Conservation (phyloP, 2,113 vertebrate species). For the Empidonax traillii region DNA sequence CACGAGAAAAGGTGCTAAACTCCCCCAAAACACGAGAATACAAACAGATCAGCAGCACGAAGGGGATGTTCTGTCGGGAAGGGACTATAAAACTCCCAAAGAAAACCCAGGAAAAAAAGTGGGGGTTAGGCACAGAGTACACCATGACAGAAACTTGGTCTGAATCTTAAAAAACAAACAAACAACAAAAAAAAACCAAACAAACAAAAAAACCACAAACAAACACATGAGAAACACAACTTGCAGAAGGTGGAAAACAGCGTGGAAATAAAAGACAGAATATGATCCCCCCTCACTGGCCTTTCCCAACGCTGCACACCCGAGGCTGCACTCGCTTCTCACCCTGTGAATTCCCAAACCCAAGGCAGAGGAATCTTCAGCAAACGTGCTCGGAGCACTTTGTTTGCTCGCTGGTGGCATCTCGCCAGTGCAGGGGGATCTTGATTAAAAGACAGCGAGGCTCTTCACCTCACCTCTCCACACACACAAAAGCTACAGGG, state of each 20-base stretch:
- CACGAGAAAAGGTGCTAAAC: not conserved
- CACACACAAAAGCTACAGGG: not conserved
- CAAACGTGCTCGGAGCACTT: not conserved
- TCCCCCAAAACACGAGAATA: not conserved
- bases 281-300: not conserved
- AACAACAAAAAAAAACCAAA: too few species aligned
- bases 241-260: not conserved
- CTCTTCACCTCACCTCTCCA: not conserved
- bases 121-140: accelerated
- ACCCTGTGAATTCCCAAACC: not conserved
- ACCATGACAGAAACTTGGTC: not conserved
- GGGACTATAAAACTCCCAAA: not conserved
- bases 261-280: not conserved
- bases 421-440: not conserved
- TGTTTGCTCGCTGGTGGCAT: not conserved
- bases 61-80: not conserved
- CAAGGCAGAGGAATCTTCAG: not conserved
- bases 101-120: not conserved
- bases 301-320: not conserved
- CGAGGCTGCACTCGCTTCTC: not conserved
- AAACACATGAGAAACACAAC: not conserved
- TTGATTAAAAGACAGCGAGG: not conserved
- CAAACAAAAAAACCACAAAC: too few species aligned
- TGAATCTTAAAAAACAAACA: not conserved
- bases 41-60: not conserved